Base-by-base conservation (phyloP, 23 tunicate genomes). In the Diplosoma virens region DNA sequence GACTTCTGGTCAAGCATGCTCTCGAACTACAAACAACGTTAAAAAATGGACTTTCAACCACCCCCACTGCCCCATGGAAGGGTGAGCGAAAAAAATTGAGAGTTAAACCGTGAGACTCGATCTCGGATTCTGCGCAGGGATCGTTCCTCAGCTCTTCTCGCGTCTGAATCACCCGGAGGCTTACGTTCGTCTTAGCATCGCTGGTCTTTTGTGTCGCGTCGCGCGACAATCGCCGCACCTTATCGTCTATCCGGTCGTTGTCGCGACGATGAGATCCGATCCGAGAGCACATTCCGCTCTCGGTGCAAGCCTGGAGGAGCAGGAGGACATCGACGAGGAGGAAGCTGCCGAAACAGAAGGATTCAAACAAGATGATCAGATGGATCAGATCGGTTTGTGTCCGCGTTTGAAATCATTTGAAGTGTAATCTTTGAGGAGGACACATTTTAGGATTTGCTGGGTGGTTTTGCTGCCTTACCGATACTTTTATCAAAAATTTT, bases 131-230 rank as follows among this genome's bases (percentile, higher is more conserved):
- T 73, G 23, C 72, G 0, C 94, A 78, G 98, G 94, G 14, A 94
- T 94, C 65, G 83, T 94, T 17, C 98, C 98, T 18, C 98, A 94
- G 79, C 81, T 94, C 24, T 94, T 94, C 81, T 94, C 98, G 0
- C 90, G 98, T 0, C 69, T 94, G 32, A 87, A 94, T 37, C 98
- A 94, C 58, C 95, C 95, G 48, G 98, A 94, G 41, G 31, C 85
- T 26, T 84, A 87, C 55, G 98, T 94, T n/a, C 81, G 94, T 41
- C 66, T 37, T 36, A 83, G 86, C 78, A 94, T 94, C n/a, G 82
- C 95, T 0, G 90, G 83, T 37, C 71, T 94, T 24, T 71, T 94
- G 21, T 87, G 89, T 48, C 82, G 98, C 9, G 86, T 94, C 2
- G 98, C 90, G 25, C 33, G 66, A 7, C 73, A 93, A 25, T 83